These are phyloP conservation scores for Diaperis boleti DNA, from an alignment of 2,888 invertebrate genomes.

Conservation along the genomic window DNA sequence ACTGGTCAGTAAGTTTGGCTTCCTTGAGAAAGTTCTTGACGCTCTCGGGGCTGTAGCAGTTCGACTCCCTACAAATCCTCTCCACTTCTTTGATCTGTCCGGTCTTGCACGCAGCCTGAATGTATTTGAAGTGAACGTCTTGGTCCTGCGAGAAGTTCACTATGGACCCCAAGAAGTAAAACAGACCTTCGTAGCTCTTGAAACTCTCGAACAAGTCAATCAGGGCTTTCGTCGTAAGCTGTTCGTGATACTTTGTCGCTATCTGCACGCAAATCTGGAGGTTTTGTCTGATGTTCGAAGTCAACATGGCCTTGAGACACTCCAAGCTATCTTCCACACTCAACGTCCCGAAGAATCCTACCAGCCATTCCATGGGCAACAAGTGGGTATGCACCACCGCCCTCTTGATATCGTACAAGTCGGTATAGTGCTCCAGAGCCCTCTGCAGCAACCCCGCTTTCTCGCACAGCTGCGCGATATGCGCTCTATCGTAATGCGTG, in stretches of 20 bases:
- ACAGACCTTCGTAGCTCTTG: constrained; percentile 98
- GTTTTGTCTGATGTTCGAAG: constrained; percentile 96
- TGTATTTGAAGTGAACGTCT: constrained; percentile 99
- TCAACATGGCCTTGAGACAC: constrained; percentile 97
- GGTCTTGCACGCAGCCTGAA: constrained; percentile 99
- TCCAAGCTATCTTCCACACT: constrained; percentile 99
- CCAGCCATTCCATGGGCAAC: constrained; percentile 96
- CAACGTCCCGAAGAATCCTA: constrained; percentile 97
- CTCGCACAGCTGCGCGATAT: constrained; percentile 99
- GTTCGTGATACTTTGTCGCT: constrained; percentile 99
- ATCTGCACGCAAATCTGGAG: constrained; percentile 97
- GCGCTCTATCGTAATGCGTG: constrained; percentile 97
- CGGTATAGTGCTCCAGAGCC: constrained; percentile 98
- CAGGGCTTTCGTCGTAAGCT: constrained; percentile 93
- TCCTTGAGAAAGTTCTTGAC: constrained; percentile 99
- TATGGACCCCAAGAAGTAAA: constrained; percentile 99
- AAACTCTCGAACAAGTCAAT: constrained; percentile 99
- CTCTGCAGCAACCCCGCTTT: constrained; percentile 97
- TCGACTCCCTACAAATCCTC: constrained; percentile 97
- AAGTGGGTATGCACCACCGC: constrained; percentile 99
- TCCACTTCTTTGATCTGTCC: constrained; percentile 99
- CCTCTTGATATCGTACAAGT: constrained; percentile 98
- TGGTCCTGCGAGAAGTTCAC: constrained; percentile 99
- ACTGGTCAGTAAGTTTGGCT: constrained; percentile 97
- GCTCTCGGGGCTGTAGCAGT: constrained; percentile 98